Conservation (phyloP, 2,113 vertebrate genomes). For the Lophura nycthemera region DNA sequence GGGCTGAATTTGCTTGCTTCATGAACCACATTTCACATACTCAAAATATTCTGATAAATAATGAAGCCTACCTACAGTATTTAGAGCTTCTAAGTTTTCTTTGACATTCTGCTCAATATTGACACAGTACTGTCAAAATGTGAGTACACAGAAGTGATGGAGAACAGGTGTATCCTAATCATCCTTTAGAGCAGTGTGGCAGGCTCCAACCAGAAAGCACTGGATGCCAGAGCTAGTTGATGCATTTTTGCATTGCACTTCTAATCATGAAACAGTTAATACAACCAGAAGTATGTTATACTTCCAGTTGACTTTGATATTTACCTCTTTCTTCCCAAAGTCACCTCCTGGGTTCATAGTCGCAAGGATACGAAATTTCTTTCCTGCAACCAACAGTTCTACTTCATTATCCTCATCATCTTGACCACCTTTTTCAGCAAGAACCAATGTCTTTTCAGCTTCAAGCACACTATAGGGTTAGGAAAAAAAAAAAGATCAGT, state of each 20-base stretch:
- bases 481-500: background rate
- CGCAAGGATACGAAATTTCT: slow-evolving; percentile 89
- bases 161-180: background rate
- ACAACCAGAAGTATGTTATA: background rate
- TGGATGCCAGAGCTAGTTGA: background rate
- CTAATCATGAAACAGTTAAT: background rate
- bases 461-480: slow-evolving; percentile 82
- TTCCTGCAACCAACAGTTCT: slow-evolving; percentile 87
- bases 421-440: slow-evolving; percentile 94
- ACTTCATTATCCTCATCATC: slow-evolving; percentile 85
- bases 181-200: rapidly evolving
- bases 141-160: background rate
- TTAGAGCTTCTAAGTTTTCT: background rate
- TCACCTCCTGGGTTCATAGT: slow-evolving; percentile 99
- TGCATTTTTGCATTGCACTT: background rate
- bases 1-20: background rate
- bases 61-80: background rate
- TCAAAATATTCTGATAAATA: background rate
- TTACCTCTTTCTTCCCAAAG: slow-evolving; percentile 98
- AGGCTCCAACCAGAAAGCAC: background rate
- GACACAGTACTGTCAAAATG: background rate
- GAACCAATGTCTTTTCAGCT: slow-evolving; percentile 89
- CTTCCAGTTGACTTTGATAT: background rate
- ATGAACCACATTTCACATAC: background rate
- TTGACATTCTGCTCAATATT: background rate